Percentiles rank a stretch among this genome's conserved stretches.
Evolutionary conservation across 2,797 vertebrate genomes (phyloP).

Genomic region (Petrocephalus schoutedeni): DNA sequence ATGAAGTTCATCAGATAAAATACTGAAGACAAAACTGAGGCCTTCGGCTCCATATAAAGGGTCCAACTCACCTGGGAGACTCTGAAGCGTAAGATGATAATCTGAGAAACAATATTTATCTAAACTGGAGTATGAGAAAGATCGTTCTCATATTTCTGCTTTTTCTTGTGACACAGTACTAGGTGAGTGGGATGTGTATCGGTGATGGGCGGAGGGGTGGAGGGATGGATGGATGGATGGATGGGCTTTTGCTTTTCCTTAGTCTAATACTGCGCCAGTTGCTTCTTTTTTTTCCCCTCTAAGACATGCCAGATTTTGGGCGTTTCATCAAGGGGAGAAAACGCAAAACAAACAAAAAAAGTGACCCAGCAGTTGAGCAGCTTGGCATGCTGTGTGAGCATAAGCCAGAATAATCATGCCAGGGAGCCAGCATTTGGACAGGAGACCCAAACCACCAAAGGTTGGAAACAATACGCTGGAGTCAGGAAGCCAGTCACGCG

Average conservation of each 20-base stretch:
- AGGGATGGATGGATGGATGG: neutral
- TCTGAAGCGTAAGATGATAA: neutral
- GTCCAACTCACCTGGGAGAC: neutral
- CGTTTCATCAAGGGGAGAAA: neutral
- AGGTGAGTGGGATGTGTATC: neutral
- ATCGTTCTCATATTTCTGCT: neutral
- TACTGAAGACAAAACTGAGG: neutral
- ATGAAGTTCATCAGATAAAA: neutral
- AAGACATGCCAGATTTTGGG: neutral
- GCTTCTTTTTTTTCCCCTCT: neutral
- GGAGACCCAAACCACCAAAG: neutral
- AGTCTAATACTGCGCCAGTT: neutral
- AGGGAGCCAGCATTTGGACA: neutral
- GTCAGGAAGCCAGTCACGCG: slow-evolving; percentile 12
- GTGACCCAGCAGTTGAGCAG: neutral
- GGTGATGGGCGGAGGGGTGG: neutral
- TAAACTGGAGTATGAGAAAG: neutral
- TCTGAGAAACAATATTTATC: neutral
- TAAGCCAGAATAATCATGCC: neutral
- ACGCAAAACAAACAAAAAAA: neutral
- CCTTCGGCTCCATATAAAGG: neutral
- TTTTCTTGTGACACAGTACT: neutral
- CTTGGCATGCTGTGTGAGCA: neutral
- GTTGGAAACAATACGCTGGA: neutral
- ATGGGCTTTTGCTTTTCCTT: neutral